Evolutionary conservation across 2,888 invertebrate genomes (phyloP).

Genomic region (Globia sparganii): DNA sequence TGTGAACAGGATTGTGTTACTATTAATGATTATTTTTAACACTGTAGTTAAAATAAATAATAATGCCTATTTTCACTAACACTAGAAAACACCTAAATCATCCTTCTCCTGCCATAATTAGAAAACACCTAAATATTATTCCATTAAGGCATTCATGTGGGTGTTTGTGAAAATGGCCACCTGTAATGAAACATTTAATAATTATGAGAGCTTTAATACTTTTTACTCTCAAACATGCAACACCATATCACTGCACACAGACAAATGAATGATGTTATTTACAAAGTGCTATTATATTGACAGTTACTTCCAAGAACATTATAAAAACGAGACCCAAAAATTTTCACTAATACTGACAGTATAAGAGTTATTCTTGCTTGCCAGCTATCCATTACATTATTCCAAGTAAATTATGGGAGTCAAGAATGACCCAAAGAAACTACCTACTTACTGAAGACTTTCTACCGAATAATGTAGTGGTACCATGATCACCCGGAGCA

Average conservation of each 20-base stretch:
- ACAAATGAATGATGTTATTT: too few species aligned
- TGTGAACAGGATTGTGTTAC: neutral
- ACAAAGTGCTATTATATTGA: neutral
- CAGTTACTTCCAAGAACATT: neutral
- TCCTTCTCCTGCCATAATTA: neutral
- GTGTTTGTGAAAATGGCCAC: neutral
- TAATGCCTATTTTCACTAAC: neutral
- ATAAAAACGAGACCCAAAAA: neutral
- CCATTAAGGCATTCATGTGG: neutral
- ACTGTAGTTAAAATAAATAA: neutral
- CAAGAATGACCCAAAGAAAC: neutral
- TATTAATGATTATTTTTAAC: neutral
- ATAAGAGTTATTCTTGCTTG: neutral
- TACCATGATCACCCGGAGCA: neutral
- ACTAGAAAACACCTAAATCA: neutral
- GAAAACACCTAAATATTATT: neutral
- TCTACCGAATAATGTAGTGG: constrained; percentile 13
- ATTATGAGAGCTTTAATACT: neutral
- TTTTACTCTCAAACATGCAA: neutral
- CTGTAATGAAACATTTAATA: neutral
- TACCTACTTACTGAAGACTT: constrained; percentile 26
- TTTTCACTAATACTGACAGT: neutral
- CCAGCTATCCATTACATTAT: neutral
- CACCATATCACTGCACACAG: too few species aligned
- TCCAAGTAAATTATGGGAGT: neutral